Conservation (phyloP, 2,888 invertebrate genomes). For the Tetheella fluctuosa region DNA sequence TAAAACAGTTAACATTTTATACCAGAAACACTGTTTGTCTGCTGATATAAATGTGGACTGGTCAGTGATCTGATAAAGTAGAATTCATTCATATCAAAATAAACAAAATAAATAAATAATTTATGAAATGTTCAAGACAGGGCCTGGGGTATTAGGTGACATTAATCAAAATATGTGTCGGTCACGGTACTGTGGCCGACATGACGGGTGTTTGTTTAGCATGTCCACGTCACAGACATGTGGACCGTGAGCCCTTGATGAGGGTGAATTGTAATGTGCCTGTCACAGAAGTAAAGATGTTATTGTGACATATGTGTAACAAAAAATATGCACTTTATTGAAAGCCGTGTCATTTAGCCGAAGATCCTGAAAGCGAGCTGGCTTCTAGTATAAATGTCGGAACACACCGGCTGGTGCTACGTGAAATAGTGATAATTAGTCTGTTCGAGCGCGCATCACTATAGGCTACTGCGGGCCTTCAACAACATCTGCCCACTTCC, state of each 20-base stretch:
- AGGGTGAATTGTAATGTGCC: slow-evolving; percentile 23
- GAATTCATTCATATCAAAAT: too few relatives aligned
- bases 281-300: neutral
- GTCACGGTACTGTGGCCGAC: slow-evolving; percentile 23
- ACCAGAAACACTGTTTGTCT: neutral
- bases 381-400: too few relatives aligned
- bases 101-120: neutral
- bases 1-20: neutral
- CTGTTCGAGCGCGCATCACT: too few relatives aligned
- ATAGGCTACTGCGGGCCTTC: too few relatives aligned
- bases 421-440: too few relatives aligned
- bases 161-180: slow-evolving; percentile 32
- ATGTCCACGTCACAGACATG: slow-evolving; percentile 14
- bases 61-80: too few relatives aligned
- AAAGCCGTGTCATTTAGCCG: too few relatives aligned
- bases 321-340: neutral
- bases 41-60: neutral
- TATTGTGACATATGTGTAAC: neutral
- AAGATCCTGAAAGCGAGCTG: too few relatives aligned
- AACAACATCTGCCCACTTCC: too few relatives aligned
- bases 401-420: too few relatives aligned
- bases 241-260: slow-evolving; percentile 19
- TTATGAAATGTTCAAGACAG: slow-evolving; percentile 18
- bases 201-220: slow-evolving; percentile 29
- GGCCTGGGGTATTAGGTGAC: slow-evolving; percentile 30